Conservation (phyloP, 2,113 vertebrate species). For the Protobothrops flavoviridis region DNA sequence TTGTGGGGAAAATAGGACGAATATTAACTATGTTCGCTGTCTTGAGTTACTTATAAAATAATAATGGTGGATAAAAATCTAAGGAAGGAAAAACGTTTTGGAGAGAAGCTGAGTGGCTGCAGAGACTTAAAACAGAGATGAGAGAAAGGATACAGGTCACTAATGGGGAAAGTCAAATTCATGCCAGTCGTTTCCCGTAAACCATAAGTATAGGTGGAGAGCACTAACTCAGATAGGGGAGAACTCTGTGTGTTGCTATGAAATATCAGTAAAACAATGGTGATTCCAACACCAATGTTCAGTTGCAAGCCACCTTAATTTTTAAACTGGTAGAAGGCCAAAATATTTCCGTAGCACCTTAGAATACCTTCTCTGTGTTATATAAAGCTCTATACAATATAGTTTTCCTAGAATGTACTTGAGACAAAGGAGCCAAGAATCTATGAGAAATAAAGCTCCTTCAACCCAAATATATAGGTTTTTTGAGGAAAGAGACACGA, state of each 20-base stretch:
- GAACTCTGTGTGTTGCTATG: background rate
- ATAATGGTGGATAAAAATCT: background rate
- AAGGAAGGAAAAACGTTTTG: background rate
- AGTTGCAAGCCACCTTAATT: background rate
- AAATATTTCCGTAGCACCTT: too few relatives aligned
- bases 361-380: background rate
- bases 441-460: too few relatives aligned
- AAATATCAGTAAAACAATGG: background rate
- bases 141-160: background rate
- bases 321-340: background rate
- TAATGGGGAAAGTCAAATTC: background rate
- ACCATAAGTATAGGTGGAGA: background rate
- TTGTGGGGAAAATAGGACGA: background rate
- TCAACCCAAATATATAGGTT: background rate
- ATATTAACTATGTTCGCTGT: background rate
- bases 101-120: background rate
- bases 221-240: background rate
- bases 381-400: background rate
- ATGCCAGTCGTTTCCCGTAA: background rate
- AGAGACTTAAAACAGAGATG: background rate
- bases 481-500: background rate
- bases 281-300: background rate
- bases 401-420: background rate
- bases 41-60: background rate
- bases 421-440: background rate